Evolutionary conservation across 2,888 invertebrate genomes (phyloP).

Genomic region (Nysson spinosus): DNA sequence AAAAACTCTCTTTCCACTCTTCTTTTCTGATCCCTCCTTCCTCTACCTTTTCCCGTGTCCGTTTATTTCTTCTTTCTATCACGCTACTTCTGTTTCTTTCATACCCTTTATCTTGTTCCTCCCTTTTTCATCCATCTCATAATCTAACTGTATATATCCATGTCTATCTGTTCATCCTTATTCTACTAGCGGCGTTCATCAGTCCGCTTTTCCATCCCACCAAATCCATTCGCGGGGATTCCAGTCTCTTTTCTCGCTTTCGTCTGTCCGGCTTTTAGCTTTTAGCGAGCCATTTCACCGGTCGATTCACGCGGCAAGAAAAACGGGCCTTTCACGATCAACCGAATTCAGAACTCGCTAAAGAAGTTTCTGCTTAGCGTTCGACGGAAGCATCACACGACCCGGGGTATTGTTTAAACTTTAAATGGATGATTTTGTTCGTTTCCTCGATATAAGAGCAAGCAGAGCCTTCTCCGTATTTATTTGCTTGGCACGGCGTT

Average conservation of each 20-base stretch:
- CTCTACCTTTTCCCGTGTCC: conserved; percentile 5
- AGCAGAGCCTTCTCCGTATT: too few species aligned
- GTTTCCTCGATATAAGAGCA: too few species aligned
- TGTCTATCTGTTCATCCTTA: conserved; percentile 6
- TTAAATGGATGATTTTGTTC: too few species aligned
- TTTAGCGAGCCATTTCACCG: conserved; percentile 52
- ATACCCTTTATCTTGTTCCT: neutral
- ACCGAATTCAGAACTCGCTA: conserved; percentile 5
- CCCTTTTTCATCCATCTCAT: too few species aligned
- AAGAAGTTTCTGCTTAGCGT: neutral
- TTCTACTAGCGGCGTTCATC: neutral
- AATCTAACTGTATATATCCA: conserved; percentile 31
- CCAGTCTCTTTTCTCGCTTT: conserved; percentile 25
- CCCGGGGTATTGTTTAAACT: too few species aligned
- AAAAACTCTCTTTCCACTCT: conserved; percentile 50
- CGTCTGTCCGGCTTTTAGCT: conserved; percentile 61
- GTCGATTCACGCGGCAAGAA: conserved; percentile 36
- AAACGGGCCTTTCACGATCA: conserved; percentile 31
- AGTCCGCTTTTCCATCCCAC: neutral
- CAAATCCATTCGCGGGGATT: too few species aligned
- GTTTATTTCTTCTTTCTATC: neutral
- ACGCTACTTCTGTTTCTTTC: neutral
- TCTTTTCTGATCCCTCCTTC: conserved; percentile 15
- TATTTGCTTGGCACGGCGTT: too few species aligned
- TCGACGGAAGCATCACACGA: too few species aligned